These are phyloP conservation scores for Felis chaus DNA, from an alignment of 2,113 vertebrate species.

Conservation along the genomic window DNA sequence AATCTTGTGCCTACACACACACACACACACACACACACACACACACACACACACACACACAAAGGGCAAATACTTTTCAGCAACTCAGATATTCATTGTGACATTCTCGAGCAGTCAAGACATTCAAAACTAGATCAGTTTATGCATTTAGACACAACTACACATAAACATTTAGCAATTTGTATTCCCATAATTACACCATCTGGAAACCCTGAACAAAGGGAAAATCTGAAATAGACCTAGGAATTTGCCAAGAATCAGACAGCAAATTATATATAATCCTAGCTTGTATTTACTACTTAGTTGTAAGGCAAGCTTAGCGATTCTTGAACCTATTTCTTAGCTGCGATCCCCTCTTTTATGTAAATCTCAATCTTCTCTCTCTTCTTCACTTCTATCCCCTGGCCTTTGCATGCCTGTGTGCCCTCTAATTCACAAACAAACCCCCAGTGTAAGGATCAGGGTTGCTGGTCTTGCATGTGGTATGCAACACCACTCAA, in stretches of 20 bases:
- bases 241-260: constrained; percentile 3
- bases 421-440: neutral
- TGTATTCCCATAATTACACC: neutral
- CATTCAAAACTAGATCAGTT: neutral
- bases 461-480: neutral
- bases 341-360: neutral
- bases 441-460: neutral
- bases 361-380: neutral
- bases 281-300: neutral
- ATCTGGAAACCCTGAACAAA: constrained; percentile 32
- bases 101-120: neutral
- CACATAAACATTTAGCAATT: neutral
- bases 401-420: neutral
- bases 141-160: neutral
- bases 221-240: constrained; percentile 2
- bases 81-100: neutral
- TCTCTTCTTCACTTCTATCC: neutral
- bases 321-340: neutral
- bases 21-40: neutral
- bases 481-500: neutral
- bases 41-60: neutral
- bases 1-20: neutral
- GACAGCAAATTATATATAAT: neutral
- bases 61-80: neutral
- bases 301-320: neutral